Percentiles rank a stretch among this genome's conserved stretches.
phyloP scores from a whole-genome alignment of 2,113 vertebrate species.

The Herpailurus yagouaroundi region DNA sequence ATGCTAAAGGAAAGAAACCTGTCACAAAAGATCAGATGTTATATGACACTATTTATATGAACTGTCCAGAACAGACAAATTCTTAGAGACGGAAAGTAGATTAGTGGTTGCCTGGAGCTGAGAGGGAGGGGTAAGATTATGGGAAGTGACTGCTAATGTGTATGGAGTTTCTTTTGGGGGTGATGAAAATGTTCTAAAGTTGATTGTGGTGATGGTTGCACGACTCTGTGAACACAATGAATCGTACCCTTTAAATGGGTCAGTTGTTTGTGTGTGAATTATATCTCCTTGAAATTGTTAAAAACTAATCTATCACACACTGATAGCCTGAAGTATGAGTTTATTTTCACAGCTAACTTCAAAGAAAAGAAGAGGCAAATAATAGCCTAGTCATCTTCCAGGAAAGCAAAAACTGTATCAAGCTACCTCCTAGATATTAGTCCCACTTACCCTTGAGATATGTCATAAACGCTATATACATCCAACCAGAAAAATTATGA shows the following conservation, averaged over 20 bases:
- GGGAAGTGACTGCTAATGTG: background rate
- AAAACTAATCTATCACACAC: background rate
- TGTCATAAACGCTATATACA: background rate
- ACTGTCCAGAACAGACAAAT: background rate
- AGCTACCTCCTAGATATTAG: background rate
- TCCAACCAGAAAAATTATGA: background rate
- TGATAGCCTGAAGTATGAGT: background rate
- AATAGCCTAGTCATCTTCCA: background rate
- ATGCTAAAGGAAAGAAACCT: background rate
- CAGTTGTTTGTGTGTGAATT: background rate
- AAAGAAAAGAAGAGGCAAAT: slow-evolving; percentile 18
- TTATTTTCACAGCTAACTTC: slow-evolving; percentile 15
- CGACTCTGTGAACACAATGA: background rate
- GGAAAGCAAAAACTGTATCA: background rate
- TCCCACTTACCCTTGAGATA: background rate
- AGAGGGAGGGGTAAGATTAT: background rate
- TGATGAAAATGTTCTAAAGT: slow-evolving; percentile 45
- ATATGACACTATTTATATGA: slow-evolving; percentile 3
- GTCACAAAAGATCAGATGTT: background rate
- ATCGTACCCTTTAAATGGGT: background rate
- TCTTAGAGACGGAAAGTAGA: slow-evolving; percentile 47
- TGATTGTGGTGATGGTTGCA: background rate
- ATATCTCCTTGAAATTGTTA: background rate
- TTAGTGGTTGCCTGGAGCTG: background rate
- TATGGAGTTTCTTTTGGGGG: background rate